A percentile compares a stretch with the other conserved stretches of the same genome.
phyloP scores from a whole-genome alignment of 2,113 vertebrate genomes.

The Leucopsar rothschildi region DNA sequence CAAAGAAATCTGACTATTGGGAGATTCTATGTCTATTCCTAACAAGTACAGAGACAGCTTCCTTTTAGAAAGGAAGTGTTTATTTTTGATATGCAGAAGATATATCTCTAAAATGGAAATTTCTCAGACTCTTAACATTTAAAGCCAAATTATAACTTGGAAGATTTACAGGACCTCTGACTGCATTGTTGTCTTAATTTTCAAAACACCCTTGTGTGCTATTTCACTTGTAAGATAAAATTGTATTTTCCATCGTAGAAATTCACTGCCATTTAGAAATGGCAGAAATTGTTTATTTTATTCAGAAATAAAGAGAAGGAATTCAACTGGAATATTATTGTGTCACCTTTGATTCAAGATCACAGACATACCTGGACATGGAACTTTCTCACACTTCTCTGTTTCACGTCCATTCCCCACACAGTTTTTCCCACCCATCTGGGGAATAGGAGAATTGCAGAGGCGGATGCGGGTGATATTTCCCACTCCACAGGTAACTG shows the following conservation, averaged over 20 bases:
- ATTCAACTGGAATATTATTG: not conserved
- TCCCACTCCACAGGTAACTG: conserved; percentile 88
- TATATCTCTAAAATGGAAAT: not conserved
- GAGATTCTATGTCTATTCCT: not conserved
- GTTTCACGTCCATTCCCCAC: conserved; percentile 91
- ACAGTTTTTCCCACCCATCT: conserved; percentile 90
- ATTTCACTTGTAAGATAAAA: not conserved
- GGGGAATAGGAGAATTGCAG: conserved; percentile 93
- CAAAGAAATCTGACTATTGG: not conserved
- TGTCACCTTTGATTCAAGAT: not conserved
- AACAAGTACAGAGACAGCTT: not conserved
- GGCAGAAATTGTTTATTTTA: too few species aligned
- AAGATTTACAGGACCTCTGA: not conserved
- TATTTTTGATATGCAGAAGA: not conserved
- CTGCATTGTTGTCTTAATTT: not conserved
- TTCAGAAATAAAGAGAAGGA: not conserved
- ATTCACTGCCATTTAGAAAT: not conserved
- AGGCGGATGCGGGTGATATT: conserved; percentile 94
- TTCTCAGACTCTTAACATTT: not conserved
- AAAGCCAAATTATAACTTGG: not conserved
- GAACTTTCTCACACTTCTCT: conserved; percentile 82
- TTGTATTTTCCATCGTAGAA: not conserved
- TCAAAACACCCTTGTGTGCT: not conserved
- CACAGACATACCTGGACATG: conserved; percentile 84
- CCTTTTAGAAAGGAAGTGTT: not conserved